Evolutionary conservation across 2,888 invertebrate genomes (phyloP), one percentile per base, ranked within the genome.

Genomic region (Bombyx huttoni): DNA sequence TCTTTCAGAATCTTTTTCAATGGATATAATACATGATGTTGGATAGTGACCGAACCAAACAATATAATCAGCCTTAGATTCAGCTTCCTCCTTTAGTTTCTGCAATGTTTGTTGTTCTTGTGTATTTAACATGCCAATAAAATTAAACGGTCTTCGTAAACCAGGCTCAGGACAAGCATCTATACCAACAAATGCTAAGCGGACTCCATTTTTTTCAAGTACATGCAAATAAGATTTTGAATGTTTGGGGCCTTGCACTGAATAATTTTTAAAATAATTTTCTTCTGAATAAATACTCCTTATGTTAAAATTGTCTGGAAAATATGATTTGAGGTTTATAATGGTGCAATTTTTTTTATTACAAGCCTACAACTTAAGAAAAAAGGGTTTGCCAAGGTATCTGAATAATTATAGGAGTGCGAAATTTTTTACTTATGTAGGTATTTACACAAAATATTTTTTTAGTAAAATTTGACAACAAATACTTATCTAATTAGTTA

Each of bases 101-200:
- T 89, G 75, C 51, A 96, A 77, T 61, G 82, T 76, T 40, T 86
- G 73, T 56, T 91, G 90, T 74, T 93, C 93, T 33, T 84, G 70
- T 8, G 76, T 59, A 56, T 91, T 91, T 34, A 94, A 72, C 50
- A 92, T 88, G 13, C 97, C 98, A 65, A 97, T 93, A 75, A 97
- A 97, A 87, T 98, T 97, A 70, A 96, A 97, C 1, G 97, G 97
- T 61, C 97, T 84, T 60, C 93, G 91, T 9, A 96, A 92, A 1
- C 97, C 97, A 9, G 97, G 96, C 58, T 94, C 93, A 47, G 96
- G 91, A 64, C 95, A 95, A 1, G 96, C 96, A 79, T 98, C 97
- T 35, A 97, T 84, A 0, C 92, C 97, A 61, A 97, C 89, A 78
- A 97, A 96, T n/a, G 94, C 92, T 66, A 94, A 93, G 56, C 81